Evolutionary conservation across 2,888 invertebrate species (phyloP).

Genomic region (Aspidiotus rigidus): DNA sequence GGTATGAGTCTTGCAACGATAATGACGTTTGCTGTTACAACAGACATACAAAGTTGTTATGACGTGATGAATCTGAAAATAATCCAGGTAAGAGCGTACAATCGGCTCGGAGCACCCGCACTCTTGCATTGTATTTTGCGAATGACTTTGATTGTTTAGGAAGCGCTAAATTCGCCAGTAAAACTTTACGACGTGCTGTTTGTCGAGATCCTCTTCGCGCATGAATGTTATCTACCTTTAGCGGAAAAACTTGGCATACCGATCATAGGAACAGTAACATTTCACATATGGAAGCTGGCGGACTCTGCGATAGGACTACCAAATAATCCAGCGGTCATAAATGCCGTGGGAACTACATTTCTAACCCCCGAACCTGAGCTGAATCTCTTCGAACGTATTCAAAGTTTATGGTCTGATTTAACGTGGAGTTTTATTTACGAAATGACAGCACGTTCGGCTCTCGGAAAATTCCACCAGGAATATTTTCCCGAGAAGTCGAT

Average conservation of each 20-base stretch:
- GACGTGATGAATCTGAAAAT: no score
- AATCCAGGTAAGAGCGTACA: no score
- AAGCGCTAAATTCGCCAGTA: background rate
- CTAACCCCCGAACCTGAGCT: no score
- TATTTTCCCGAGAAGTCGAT: background rate
- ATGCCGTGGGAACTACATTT: no score
- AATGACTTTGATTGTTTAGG: no score
- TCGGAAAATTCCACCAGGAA: conserved; percentile 1
- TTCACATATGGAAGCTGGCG: background rate
- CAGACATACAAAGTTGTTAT: no score
- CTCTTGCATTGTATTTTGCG: no score
- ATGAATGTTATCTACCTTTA: conserved; percentile 11
- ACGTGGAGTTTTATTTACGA: background rate
- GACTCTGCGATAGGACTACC: conserved; percentile 3
- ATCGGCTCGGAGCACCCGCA: no score
- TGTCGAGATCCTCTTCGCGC: background rate
- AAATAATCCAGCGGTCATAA: background rate
- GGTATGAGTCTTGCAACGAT: no score
- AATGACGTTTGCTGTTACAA: no score
- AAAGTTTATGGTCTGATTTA: background rate
- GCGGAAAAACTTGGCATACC: conserved; percentile 6
- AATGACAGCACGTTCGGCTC: background rate
- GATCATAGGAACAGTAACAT: background rate
- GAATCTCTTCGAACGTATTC: conserved; percentile 2
- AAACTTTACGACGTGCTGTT: conserved; percentile 6